Base-by-base conservation (phyloP, 2,888 invertebrate genomes). In the Neoaliturus tenellus region DNA sequence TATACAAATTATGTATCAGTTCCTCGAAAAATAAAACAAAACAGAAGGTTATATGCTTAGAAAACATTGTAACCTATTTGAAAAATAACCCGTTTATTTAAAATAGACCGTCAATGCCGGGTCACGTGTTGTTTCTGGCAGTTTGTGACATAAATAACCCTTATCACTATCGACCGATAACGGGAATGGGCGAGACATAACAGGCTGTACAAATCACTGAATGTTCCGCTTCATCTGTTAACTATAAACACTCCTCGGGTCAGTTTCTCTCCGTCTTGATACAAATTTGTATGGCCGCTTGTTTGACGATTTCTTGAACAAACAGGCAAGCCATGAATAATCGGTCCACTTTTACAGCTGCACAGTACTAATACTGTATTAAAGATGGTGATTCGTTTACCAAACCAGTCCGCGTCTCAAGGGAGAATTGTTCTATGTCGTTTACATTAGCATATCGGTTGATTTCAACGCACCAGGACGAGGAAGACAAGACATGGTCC, bases 121-220 rank as follows among this genome's bases (percentile, higher is more conserved):
- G 62, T 62, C 62, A 28, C 62, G 62, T 62, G 62, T 25, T 14
- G 28, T 5, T 3, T 25, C 5, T 62, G 31, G 28, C 14, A 14
- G 28, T 12, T 28, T 28, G 62, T 62, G 62, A 62, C 62, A 62
- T 62, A 28, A 62, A 62, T 62, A 62, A 14, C 4, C 31, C 0
- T 28, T 62, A 62, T 62, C 62, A 20, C 31, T 62, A 28, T 58
- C 28, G 62, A 31, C 12, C 14, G 62, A 62, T 62, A 62, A 31
- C 62, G 62, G 31, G 62, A 62, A 62, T 62, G 4, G 62, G 31
- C 62, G 62, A 62, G 62, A 62, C 62, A 62, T 62, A 62, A 62
- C 62, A 25, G 14, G 10, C 62, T 62, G 28, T 28, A 62, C 62
- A 62, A 62, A 51, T 51, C 14, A 23, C 28, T 62, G 20, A 28